Conservation (phyloP, 2,113 vertebrate species). For the Plestiodon gilberti region DNA sequence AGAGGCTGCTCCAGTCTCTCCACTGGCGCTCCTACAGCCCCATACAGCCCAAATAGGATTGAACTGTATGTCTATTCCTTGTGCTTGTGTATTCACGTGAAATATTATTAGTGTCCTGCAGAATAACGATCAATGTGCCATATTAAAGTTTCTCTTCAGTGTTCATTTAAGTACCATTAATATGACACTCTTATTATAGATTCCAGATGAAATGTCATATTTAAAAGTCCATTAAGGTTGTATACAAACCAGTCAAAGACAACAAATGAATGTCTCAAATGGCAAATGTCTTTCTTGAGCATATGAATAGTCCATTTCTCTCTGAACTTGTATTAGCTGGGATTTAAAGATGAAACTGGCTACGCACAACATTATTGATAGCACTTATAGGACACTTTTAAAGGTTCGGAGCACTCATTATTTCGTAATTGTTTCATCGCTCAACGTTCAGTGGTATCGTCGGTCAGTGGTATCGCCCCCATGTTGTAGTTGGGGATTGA, state of each 20-base stretch:
- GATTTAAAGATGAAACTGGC: not conserved
- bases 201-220: constrained; percentile 4
- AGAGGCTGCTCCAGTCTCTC: too few relatives aligned
- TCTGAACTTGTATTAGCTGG: not conserved
- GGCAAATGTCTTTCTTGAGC: not conserved
- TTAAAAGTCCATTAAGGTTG: not conserved
- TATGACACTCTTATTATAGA: not conserved
- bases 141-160: not conserved
- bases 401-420: not conserved
- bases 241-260: not conserved
- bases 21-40: too few relatives aligned
- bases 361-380: not conserved
- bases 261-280: not conserved
- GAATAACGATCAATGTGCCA: not conserved
- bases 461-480: not conserved
- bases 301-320: not conserved
- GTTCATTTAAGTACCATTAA: not conserved
- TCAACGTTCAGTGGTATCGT: not conserved
- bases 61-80: too few relatives aligned
- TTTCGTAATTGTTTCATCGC: not conserved
- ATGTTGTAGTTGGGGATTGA: not conserved
- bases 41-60: too few relatives aligned
- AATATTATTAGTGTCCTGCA: not conserved
- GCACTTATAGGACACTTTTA: not conserved
- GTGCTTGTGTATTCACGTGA: not conserved